phyloP scores from a whole-genome alignment of 2,113 vertebrate genomes.

The Ailuropoda melanoleuca region DNA sequence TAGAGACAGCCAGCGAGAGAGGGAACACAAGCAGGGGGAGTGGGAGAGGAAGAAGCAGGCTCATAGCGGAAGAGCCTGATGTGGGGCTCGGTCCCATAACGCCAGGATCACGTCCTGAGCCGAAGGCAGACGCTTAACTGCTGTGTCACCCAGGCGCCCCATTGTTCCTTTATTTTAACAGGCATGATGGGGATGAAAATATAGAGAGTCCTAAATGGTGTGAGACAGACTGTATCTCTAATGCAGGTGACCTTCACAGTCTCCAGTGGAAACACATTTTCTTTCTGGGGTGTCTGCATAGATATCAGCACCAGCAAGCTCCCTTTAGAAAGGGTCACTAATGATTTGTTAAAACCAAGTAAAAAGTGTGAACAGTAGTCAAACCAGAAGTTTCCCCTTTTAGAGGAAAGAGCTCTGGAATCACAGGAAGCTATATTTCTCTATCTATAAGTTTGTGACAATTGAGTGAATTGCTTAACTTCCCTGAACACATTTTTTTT shows the following conservation, averaged over 20 bases:
- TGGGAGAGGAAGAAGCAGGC: too few relatives aligned
- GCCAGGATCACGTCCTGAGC: too few relatives aligned
- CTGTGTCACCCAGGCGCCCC: too few relatives aligned
- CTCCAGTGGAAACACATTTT: neutral
- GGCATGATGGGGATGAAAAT: neutral
- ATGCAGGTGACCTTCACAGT: neutral
- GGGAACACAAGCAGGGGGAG: too few relatives aligned
- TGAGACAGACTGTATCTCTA: neutral
- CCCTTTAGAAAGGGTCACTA: neutral
- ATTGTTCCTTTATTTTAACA: neutral
- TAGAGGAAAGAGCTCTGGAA: neutral
- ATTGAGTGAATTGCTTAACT: neutral
- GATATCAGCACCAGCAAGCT: fast-evolving
- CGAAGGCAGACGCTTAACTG: too few relatives aligned
- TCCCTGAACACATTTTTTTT: neutral
- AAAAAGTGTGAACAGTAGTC: neutral
- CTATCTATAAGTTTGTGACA: neutral
- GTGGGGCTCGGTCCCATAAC: too few relatives aligned
- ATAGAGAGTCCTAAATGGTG: neutral
- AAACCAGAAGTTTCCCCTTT: neutral
- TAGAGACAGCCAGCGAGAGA: too few relatives aligned
- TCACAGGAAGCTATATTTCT: neutral
- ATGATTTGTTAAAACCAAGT: neutral
- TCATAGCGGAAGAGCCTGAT: too few relatives aligned
- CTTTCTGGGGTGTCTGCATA: neutral